Conservation (phyloP, 2,888 invertebrate genomes). For the Ormyrus pomaceus region DNA sequence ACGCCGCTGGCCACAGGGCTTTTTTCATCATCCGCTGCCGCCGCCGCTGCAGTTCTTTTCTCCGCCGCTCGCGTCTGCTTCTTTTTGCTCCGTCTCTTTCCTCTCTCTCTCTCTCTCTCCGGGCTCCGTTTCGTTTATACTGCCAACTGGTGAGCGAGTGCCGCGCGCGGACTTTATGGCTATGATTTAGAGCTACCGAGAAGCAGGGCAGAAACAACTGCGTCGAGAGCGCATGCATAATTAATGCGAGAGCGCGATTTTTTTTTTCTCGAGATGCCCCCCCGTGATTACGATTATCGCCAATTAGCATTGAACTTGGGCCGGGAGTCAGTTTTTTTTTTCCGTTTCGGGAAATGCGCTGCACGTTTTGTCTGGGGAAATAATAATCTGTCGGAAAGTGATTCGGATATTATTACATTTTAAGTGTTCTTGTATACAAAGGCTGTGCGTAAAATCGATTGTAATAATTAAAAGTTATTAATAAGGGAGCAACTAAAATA, state of each 20-base stretch:
- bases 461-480: too few species aligned
- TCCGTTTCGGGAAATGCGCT: too few species aligned
- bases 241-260: slow-evolving; percentile 37
- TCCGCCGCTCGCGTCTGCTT: slow-evolving; percentile 1
- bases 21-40: background rate
- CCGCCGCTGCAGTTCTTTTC: background rate
- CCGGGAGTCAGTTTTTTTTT: background rate
- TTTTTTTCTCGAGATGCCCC: background rate
- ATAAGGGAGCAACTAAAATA: too few species aligned
- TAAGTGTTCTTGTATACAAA: too few species aligned
- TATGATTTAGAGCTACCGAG: slow-evolving; percentile 56
- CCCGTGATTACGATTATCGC: background rate
- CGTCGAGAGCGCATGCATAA: slow-evolving; percentile 47
- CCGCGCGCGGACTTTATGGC: slow-evolving; percentile 41
- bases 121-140: slow-evolving; percentile 36
- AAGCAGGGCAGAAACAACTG: slow-evolving; percentile 38
- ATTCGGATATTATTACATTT: too few species aligned
- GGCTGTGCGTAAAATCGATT: too few species aligned
- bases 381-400: too few species aligned
- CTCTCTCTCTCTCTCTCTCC: slow-evolving; percentile 3
- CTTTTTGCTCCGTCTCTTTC: slow-evolving; percentile 18
- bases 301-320: slow-evolving; percentile 2
- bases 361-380: too few species aligned
- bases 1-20: background rate
- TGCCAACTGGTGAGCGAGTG: slow-evolving; percentile 46